Evolutionary conservation across 1,140 invertebrate species (phyloP).

Genomic region (Gryon sp.): DNA sequence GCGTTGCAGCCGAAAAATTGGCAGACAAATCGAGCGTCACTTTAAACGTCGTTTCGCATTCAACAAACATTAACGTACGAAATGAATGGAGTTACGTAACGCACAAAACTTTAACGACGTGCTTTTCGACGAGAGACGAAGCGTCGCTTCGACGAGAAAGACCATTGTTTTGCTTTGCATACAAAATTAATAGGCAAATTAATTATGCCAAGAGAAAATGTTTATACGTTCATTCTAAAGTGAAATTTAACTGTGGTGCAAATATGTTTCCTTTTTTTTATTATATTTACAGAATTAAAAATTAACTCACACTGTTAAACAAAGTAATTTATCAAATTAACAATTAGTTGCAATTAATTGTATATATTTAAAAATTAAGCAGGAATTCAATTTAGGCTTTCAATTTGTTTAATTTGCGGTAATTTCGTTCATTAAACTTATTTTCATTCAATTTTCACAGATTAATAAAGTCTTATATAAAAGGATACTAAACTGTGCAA

Average conservation of each 20-base stretch:
- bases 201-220: neutral
- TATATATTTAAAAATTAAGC: no score
- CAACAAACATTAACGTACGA: neutral
- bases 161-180: neutral
- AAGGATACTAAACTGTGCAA: no score
- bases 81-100: slow-evolving; percentile 21
- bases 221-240: neutral
- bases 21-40: slow-evolving; percentile 3
- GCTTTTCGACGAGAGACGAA: neutral
- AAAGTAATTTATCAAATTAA: no score
- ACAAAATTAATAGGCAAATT: slow-evolving; percentile 2
- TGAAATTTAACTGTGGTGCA: neutral
- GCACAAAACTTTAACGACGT: slow-evolving; percentile 3
- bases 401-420: no score
- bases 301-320: no score
- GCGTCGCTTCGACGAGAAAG: neutral
- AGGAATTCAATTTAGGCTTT: no score
- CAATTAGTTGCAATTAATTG: no score
- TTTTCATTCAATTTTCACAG: no score
- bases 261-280: no score
- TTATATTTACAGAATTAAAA: no score
- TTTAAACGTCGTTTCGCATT: neutral
- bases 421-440: no score
- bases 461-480: no score
- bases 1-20: slow-evolving; percentile 40